These are phyloP conservation scores for Coranthus polyacanthus DNA, from an alignment of 2,797 vertebrate genomes.

Conservation along the genomic window DNA sequence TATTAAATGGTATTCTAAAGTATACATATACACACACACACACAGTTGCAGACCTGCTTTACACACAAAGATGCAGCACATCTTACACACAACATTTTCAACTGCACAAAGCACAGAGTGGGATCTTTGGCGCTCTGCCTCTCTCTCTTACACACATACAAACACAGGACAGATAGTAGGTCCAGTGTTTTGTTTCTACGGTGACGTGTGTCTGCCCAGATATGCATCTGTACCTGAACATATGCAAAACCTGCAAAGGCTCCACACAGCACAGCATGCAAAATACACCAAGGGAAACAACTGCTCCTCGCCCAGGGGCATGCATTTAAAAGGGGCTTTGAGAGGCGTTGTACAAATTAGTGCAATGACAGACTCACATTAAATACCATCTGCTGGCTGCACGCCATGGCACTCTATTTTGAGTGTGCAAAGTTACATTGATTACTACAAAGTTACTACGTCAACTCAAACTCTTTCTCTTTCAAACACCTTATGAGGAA, in stretches of 20 bases:
- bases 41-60: not conserved
- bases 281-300: conserved; percentile 54
- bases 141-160: not conserved
- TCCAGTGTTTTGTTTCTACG: conserved; percentile 30
- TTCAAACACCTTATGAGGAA: not conserved
- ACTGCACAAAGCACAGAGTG: conserved; percentile 1
- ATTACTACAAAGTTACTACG: too few species aligned
- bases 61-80: not conserved
- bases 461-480: too few species aligned
- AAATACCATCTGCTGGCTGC: conserved; percentile 40
- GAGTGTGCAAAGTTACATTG: conserved; percentile 29
- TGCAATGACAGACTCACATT: conserved; percentile 14
- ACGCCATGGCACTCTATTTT: conserved; percentile 3
- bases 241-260: conserved; percentile 72
- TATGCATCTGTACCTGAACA: conserved; percentile 53
- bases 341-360: conserved; percentile 19
- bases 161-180: conserved; percentile 17
- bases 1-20: conserved; percentile 7
- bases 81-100: not conserved
- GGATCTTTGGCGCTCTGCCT: not conserved
- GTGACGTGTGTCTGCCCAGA: conserved; percentile 47
- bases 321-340: conserved; percentile 11
- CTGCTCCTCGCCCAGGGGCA: conserved; percentile 11
- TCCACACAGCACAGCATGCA: conserved; percentile 53
- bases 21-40: not conserved